Percentiles rank a stretch among this genome's conserved stretches.
These are phyloP conservation scores for Sabatieria punctata DNA, from an alignment of 2,888 invertebrate species.

Conservation along the genomic window DNA sequence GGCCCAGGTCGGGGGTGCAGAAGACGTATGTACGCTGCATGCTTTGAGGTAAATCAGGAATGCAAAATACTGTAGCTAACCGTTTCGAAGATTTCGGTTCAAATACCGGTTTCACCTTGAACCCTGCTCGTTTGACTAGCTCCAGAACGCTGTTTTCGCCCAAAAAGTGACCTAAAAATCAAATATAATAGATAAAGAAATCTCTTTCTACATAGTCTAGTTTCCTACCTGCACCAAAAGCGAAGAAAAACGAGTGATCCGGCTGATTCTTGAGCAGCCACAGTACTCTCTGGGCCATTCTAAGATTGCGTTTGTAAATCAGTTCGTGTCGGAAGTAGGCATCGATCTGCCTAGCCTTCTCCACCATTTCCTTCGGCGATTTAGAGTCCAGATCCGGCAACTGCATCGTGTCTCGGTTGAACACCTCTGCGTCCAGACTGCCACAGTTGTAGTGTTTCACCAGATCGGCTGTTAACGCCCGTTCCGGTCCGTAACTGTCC, in stretches of 20 bases:
- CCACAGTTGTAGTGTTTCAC: conserved; percentile 39
- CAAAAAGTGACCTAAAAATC: conserved; percentile 37
- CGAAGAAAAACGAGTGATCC: conserved; percentile 39
- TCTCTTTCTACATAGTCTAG: no score
- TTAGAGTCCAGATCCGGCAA: neutral
- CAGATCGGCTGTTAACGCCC: conserved; percentile 33
- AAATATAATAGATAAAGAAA: no score
- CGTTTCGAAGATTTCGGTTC: no score
- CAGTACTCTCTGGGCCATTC: conserved; percentile 39
- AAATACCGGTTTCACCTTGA: conserved; percentile 16
- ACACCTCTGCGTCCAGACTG: conserved; percentile 34
- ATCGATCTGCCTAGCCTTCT: conserved; percentile 28
- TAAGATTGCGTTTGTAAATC: conserved; percentile 38
- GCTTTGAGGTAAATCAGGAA: no score
- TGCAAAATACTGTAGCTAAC: no score
- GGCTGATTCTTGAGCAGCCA: conserved; percentile 35
- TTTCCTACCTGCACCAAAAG: conserved; percentile 42
- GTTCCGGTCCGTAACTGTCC: conserved; percentile 15
- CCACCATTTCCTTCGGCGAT: no score
- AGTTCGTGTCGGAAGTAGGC: conserved; percentile 39
- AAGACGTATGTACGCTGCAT: no score
- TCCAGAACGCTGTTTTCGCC: conserved; percentile 38
- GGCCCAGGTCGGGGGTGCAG: no score
- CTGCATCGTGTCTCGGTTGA: conserved; percentile 12
- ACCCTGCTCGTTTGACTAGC: conserved; percentile 31